Conservation (phyloP, 2,888 invertebrate species). For the Orchesellides sinensis region DNA sequence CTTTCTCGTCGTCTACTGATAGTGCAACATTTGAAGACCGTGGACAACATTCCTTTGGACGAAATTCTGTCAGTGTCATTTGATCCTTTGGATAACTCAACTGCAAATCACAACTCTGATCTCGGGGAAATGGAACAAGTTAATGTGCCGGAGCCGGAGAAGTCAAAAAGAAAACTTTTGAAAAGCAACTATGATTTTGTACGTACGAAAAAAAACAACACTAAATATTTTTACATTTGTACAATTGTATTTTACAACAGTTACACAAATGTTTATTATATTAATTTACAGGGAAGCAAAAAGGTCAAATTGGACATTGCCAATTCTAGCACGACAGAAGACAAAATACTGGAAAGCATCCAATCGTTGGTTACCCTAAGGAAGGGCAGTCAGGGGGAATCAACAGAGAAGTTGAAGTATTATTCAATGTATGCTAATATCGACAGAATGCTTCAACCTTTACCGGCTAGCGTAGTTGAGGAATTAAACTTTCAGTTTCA, state of each 20-base stretch:
- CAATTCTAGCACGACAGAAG: neutral
- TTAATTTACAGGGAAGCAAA: neutral
- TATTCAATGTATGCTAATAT: slow-evolving; percentile 35
- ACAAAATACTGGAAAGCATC: neutral
- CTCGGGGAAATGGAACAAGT: neutral
- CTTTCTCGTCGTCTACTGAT: no score
- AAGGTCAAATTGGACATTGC: neutral
- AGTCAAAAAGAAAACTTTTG: neutral
- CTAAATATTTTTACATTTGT: no score
- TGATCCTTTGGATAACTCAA: no score
- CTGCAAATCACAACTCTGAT: no score
- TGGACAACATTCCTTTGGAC: neutral
- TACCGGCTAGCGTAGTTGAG: slow-evolving; percentile 20
- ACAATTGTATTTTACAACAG: neutral
- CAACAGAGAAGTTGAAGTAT: slow-evolving; percentile 9
- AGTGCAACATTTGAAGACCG: neutral
- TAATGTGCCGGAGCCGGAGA: neutral
- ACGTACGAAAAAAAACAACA: neutral
- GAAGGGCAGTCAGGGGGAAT: neutral
- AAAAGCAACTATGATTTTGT: neutral
- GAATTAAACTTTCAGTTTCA: slow-evolving; percentile 40
- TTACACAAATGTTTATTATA: neutral
- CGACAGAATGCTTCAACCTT: slow-evolving; percentile 37
- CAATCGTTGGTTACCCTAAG: neutral
- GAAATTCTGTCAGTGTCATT: neutral